Conservation (phyloP, 2,888 invertebrate genomes). For the Harpalus rubripes region DNA sequence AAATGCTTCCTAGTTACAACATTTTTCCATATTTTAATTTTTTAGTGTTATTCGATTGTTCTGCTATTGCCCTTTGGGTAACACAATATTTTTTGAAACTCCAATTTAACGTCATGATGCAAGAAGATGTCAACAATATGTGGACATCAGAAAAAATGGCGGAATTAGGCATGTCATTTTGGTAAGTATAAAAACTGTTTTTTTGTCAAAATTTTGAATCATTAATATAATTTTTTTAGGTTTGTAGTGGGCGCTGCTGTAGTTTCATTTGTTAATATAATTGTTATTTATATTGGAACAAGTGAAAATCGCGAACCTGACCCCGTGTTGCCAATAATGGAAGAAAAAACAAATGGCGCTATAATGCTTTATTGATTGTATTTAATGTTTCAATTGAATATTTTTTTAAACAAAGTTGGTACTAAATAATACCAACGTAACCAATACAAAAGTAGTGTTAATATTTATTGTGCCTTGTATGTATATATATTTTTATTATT, state of each 20-base stretch:
- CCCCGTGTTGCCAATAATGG: slow-evolving; percentile 84
- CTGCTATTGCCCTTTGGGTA: slow-evolving; percentile 90
- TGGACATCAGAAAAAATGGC: slow-evolving; percentile 92
- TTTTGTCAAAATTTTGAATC: no score
- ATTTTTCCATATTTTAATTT: not conserved
- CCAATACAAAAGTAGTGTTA: not conserved
- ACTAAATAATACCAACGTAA: no score
- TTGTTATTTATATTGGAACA: slow-evolving; percentile 86
- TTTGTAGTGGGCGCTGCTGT: slow-evolving; percentile 86
- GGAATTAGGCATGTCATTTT: slow-evolving; percentile 92
- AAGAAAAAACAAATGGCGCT: slow-evolving; percentile 90
- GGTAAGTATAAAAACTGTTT: slow-evolving; percentile 78
- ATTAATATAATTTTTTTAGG: slow-evolving; percentile 77
- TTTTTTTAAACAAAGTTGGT: no score
- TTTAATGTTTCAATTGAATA: not conserved
- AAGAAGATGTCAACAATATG: slow-evolving; percentile 87
- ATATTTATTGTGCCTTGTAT: not conserved
- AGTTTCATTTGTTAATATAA: slow-evolving; percentile 86
- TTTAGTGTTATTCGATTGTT: slow-evolving; percentile 86
- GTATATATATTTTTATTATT: not conserved
- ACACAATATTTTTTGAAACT: slow-evolving; percentile 90
- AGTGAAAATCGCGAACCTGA: slow-evolving; percentile 83
- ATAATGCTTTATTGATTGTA: slow-evolving; percentile 87
- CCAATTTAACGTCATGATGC: slow-evolving; percentile 89
- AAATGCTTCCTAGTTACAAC: no score